These are phyloP conservation scores for Morinoia aosen DNA, from an alignment of 2,888 invertebrate genomes.

Conservation along the genomic window DNA sequence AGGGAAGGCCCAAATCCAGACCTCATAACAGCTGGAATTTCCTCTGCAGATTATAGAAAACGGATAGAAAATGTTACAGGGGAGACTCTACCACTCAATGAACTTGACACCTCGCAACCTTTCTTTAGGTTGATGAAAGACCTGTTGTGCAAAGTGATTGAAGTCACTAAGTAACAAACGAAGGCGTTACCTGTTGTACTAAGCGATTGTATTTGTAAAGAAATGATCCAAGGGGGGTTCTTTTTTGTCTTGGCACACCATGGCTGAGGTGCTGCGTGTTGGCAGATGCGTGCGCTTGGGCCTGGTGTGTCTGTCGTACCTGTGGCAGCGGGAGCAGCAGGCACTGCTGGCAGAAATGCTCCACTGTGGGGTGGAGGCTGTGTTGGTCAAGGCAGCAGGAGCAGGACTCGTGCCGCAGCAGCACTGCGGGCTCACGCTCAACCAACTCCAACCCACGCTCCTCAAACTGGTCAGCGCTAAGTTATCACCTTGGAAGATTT, in stretches of 20 bases:
- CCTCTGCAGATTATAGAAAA: too few species aligned
- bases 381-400: slow-evolving; percentile 97
- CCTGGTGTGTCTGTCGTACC: slow-evolving; percentile 89
- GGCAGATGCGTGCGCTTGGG: slow-evolving; percentile 89
- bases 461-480: slow-evolving; percentile 79
- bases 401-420: slow-evolving; percentile 88
- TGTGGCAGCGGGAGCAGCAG: slow-evolving; percentile 96
- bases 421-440: slow-evolving; percentile 89
- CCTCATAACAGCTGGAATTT: too few species aligned
- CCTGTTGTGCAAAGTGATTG: too few species aligned
- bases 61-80: too few species aligned
- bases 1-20: too few species aligned
- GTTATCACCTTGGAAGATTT: neutral
- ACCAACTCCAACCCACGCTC: slow-evolving; percentile 89
- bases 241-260: neutral
- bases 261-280: neutral
- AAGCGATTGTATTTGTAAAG: too few species aligned
- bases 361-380: slow-evolving; percentile 89
- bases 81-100: too few species aligned
- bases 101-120: too few species aligned
- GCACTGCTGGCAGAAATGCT: slow-evolving; percentile 98
- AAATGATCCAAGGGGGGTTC: too few species aligned
- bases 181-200: too few species aligned
- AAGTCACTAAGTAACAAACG: too few species aligned
- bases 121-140: too few species aligned